phyloP scores from a whole-genome alignment of 1,140 invertebrate genomes.

The Solenopsis invicta region DNA sequence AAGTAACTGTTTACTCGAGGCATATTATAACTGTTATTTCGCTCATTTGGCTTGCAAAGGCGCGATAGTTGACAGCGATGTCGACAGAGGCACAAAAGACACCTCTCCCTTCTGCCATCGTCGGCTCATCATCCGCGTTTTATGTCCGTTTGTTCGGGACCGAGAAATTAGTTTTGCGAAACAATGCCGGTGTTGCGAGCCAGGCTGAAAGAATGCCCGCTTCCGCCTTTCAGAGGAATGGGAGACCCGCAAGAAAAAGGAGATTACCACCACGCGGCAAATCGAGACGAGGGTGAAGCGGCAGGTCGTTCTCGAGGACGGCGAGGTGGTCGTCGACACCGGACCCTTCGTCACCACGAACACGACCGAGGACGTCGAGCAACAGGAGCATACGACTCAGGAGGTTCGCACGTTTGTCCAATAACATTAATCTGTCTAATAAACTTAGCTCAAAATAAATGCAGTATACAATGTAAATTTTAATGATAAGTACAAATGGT shows the following conservation, averaged over 20 bases:
- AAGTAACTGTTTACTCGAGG: slow-evolving; percentile 28
- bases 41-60: slow-evolving; percentile 7
- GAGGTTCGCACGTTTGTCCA: slow-evolving; percentile 88
- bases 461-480: too few species aligned
- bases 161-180: slow-evolving; percentile 57
- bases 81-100: slow-evolving; percentile 30
- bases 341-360: slow-evolving; percentile 96
- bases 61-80: background rate
- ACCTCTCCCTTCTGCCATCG: background rate
- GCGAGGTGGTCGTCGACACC: slow-evolving; percentile 94
- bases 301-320: slow-evolving; percentile 96
- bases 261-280: slow-evolving; percentile 95
- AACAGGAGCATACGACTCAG: slow-evolving; percentile 94
- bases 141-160: slow-evolving; percentile 34
- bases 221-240: slow-evolving; percentile 92
- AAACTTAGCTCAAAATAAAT: too few species aligned
- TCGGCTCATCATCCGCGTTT: slow-evolving; percentile 25
- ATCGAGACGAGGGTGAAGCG: slow-evolving; percentile 96
- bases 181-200: slow-evolving; percentile 5
- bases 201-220: background rate
- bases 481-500: too few species aligned
- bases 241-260: slow-evolving; percentile 95
- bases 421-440: background rate
- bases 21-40: slow-evolving; percentile 20
- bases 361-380: slow-evolving; percentile 95